A percentile compares a stretch with the other conserved stretches of the same genome.
phyloP scores from a whole-genome alignment of 1,140 invertebrate species.

The Drosophila yakuba region DNA sequence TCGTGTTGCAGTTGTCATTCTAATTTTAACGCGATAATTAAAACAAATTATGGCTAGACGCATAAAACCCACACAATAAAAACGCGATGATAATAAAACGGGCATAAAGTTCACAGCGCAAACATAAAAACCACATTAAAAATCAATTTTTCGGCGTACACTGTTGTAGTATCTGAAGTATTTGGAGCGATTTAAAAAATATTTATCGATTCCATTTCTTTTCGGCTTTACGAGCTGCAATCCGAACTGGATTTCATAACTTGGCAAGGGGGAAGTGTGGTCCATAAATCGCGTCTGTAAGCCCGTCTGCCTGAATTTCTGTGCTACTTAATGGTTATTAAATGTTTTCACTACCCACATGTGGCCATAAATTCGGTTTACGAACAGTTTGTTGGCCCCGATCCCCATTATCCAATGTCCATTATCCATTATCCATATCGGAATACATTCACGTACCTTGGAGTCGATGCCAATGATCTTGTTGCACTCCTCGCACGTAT shows the following conservation, averaged over 20 bases:
- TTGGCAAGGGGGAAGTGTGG: slow-evolving; percentile 13
- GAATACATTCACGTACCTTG: slow-evolving; percentile 89
- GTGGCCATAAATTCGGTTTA: slow-evolving; percentile 23
- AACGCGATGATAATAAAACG: slow-evolving; percentile 13
- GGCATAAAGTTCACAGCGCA: slow-evolving; percentile 15
- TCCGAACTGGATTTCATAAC: not conserved
- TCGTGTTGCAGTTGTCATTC: slow-evolving; percentile 12
- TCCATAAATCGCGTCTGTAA: not conserved
- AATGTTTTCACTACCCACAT: slow-evolving; percentile 30
- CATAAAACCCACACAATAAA: slow-evolving; percentile 35
- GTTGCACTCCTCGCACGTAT: slow-evolving; percentile 99
- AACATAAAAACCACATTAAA: slow-evolving; percentile 38
- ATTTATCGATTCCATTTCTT: slow-evolving; percentile 34
- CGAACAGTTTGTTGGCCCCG: slow-evolving; percentile 23
- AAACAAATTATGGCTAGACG: slow-evolving; percentile 33
- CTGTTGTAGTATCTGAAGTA: slow-evolving; percentile 11
- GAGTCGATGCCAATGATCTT: slow-evolving; percentile 99
- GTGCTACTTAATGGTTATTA: slow-evolving; percentile 36
- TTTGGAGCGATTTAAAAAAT: slow-evolving; percentile 5
- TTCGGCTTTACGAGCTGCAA: slow-evolving; percentile 8
- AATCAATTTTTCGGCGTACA: not conserved
- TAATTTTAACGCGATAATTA: slow-evolving; percentile 34
- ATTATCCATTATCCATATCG: no score
- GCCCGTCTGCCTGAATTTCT: not conserved
- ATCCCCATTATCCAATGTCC: no score